Base-by-base conservation (phyloP, 2,797 vertebrate genomes). In the Sphaeramia orbicularis region DNA sequence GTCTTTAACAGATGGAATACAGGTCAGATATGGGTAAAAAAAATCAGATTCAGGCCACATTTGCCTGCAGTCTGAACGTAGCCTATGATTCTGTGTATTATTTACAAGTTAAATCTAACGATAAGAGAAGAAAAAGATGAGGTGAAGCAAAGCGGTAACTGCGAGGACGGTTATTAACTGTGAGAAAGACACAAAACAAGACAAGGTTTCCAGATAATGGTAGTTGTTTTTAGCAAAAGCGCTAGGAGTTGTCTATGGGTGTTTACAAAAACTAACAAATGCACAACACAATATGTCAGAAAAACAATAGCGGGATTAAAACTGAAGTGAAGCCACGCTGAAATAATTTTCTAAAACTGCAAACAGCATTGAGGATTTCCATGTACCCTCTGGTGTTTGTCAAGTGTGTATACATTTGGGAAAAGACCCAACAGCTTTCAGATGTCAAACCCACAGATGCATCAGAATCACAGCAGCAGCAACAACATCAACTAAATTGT, bases 391-490 rank as follows among this genome's bases (percentile, higher is more conserved):
- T 48, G 71, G 63, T 56, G 71, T 72, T 71, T 57, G 74, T 61
- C 57, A 36, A 76, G 59, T 24, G 60, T 35, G 54, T 57, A 37
- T 59, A 43, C 59, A 6, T 77, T 62, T 53, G 54, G 75, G 68
- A 71, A 60, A 75, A 65, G 48, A 43, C 16, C 71, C 53, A 47
- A 52, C 50, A 74, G 71, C 78, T 80, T 74, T 80, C 19, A 73
- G 2, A 55, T 40, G 84, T 71, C 82, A 75, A 53, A 78, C 38
- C 63, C 37, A 32, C 54, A 37, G 61, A 84, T 27, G 60, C 64
- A 69, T 81, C 73, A 77, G n/a, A 87, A 71, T 75, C 67, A 60
- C 67, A 65, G 72, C 64, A 19, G 57, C 51, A 37, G 52, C 76
- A 64, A 63, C 50, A 56, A 63, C 50, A 56, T 21, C 14, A 73